Evolutionary conservation across 1,140 invertebrate genomes (phyloP).

Genomic region (Meloidogyne floridensis): DNA sequence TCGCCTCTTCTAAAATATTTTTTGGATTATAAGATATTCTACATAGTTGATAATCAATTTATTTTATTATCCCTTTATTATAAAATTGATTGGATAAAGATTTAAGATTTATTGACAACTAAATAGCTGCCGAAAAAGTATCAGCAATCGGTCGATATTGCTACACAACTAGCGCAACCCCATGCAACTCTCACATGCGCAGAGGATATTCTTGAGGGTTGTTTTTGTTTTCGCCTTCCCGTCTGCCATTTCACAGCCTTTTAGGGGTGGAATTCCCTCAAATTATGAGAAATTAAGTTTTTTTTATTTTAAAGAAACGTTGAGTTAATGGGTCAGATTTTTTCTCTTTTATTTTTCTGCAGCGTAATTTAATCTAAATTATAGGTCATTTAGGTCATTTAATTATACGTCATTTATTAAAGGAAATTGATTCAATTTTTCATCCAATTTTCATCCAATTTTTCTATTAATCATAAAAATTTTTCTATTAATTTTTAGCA

Average conservation of each 20-base stretch:
- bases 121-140: neutral
- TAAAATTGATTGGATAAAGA: neutral
- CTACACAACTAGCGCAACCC: neutral
- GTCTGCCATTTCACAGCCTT: neutral
- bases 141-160: neutral
- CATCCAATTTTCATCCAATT: too few relatives aligned
- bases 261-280: neutral
- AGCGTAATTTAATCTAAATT: too few relatives aligned
- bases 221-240: neutral
- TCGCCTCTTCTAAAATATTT: too few relatives aligned
- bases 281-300: neutral
- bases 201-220: neutral
- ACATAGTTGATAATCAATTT: too few relatives aligned
- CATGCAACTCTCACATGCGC: neutral
- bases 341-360: neutral
- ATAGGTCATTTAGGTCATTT: too few relatives aligned
- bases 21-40: too few relatives aligned
- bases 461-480: too few relatives aligned
- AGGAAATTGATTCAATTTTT: neutral
- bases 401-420: too few relatives aligned
- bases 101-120: neutral
- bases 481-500: slow-evolving; percentile 1
- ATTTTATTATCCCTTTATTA: neutral
- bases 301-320: neutral
- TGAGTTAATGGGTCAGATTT: neutral